These are phyloP conservation scores for Enteromius thamalakanensis DNA, from an alignment of 2,797 vertebrate genomes.

Conservation along the genomic window DNA sequence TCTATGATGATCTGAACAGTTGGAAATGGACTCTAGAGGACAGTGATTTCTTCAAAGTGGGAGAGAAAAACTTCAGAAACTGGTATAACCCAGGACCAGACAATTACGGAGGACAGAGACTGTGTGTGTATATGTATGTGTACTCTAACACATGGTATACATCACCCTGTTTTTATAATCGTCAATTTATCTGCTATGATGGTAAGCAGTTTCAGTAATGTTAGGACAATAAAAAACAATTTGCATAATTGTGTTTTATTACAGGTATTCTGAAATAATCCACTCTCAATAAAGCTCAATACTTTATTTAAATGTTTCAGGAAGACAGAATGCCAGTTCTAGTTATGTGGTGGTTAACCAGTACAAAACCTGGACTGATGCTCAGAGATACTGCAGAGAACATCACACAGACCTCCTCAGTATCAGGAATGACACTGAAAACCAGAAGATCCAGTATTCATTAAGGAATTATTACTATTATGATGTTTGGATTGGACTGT, in stretches of 20 bases:
- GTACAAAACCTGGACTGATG: constrained; percentile 19
- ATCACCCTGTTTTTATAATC: rapidly evolving
- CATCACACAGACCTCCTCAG: constrained; percentile 14
- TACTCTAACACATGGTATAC: not conserved
- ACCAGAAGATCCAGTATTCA: not conserved
- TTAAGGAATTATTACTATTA: not conserved
- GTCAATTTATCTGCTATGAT: constrained; percentile 38
- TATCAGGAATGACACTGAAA: constrained; percentile 35
- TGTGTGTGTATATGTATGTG: not conserved
- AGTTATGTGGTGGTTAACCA: not conserved
- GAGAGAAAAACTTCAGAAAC: constrained; percentile 1
- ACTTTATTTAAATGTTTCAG: constrained; percentile 1
- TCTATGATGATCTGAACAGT: constrained; percentile 48
- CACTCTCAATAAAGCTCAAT: not conserved
- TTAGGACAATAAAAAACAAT: too few species aligned
- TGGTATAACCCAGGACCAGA: constrained; percentile 2
- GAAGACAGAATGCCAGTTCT: constrained; percentile 11
- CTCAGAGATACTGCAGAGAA: constrained; percentile 36
- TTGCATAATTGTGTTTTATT: too few species aligned
- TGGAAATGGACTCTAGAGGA: constrained; percentile 64
- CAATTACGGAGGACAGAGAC: not conserved
- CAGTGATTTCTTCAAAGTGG: not conserved
- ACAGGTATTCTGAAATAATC: not conserved
- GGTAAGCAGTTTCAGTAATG: too few species aligned
- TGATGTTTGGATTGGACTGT: constrained; percentile 24